phyloP scores from a whole-genome alignment of 2,888 invertebrate species.

The Apamea monoglypha region DNA sequence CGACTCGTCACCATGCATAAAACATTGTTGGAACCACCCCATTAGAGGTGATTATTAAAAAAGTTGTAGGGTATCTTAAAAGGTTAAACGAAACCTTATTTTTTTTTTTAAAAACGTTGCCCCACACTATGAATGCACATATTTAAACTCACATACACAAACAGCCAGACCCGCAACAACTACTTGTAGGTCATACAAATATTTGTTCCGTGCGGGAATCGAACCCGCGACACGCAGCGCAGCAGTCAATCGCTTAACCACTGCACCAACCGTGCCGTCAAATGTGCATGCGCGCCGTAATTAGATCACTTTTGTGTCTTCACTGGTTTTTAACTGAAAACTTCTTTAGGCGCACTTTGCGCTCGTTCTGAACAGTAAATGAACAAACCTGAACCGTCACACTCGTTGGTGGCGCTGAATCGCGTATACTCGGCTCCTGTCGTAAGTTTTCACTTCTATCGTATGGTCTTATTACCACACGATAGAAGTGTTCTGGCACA shows the following conservation, averaged over 20 bases:
- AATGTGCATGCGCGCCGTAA: too few species aligned
- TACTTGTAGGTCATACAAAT: too few species aligned
- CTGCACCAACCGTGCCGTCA: too few species aligned
- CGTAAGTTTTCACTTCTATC: neutral
- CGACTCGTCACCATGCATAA: too few species aligned
- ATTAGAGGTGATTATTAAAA: neutral
- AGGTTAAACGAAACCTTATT: neutral
- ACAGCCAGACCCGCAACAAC: too few species aligned
- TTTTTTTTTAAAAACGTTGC: too few species aligned
- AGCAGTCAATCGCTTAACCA: too few species aligned
- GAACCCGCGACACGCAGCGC: too few species aligned
- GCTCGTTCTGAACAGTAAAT: neutral
- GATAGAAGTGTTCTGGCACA: neutral
- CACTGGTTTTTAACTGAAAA: neutral
- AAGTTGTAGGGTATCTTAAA: neutral
- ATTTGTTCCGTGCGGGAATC: too few species aligned
- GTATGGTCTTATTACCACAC: neutral
- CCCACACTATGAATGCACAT: too few species aligned
- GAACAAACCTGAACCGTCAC: neutral
- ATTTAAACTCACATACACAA: too few species aligned
- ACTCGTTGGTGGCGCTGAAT: neutral
- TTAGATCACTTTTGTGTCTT: neutral
- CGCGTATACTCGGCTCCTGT: neutral
- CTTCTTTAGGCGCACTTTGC: neutral
- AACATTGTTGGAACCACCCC: too few species aligned